Conservation (phyloP, 1,140 invertebrate genomes). For the Drosophila funebris region DNA sequence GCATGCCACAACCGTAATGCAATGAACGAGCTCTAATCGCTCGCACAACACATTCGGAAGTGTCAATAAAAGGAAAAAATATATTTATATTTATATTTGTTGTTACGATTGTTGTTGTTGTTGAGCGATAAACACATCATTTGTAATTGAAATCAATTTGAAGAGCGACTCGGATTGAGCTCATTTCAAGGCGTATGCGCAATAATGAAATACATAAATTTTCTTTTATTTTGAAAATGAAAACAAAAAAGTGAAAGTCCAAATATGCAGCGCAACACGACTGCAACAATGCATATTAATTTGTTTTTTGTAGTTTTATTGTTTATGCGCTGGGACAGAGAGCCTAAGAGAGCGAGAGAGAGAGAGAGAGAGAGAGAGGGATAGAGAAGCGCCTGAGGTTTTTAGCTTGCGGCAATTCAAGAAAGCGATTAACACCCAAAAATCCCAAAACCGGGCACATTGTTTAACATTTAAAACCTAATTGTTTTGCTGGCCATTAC, state of each 20-base stretch:
- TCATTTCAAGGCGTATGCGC: constrained; percentile 6
- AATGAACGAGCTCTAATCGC: constrained; percentile 40
- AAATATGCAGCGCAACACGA: constrained; percentile 60
- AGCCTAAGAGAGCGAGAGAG: background rate
- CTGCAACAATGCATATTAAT: constrained; percentile 81
- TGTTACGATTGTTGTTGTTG: too few species aligned
- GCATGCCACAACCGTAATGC: constrained; percentile 49
- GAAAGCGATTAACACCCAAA: constrained; percentile 60
- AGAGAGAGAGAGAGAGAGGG: constrained; percentile 3
- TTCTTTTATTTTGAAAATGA: constrained; percentile 48
- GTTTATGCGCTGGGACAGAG: constrained; percentile 14
- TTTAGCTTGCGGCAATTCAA: constrained; percentile 8
- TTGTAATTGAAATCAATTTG: constrained; percentile 52
- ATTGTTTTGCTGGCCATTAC: constrained; percentile 22
- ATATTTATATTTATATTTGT: constrained; percentile 51
- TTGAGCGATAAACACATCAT: constrained; percentile 14
- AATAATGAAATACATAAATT: constrained; percentile 7
- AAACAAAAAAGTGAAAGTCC: constrained; percentile 78
- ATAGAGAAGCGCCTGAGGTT: constrained; percentile 15
- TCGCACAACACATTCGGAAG: constrained; percentile 21
- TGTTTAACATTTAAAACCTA: constrained; percentile 44
- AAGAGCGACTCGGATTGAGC: constrained; percentile 12
- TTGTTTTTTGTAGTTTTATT: constrained; percentile 47
- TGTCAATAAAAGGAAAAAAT: constrained; percentile 32
- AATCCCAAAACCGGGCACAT: constrained; percentile 36